Base-by-base conservation (phyloP, 2,888 invertebrate species). In the Drosophila affinis region DNA sequence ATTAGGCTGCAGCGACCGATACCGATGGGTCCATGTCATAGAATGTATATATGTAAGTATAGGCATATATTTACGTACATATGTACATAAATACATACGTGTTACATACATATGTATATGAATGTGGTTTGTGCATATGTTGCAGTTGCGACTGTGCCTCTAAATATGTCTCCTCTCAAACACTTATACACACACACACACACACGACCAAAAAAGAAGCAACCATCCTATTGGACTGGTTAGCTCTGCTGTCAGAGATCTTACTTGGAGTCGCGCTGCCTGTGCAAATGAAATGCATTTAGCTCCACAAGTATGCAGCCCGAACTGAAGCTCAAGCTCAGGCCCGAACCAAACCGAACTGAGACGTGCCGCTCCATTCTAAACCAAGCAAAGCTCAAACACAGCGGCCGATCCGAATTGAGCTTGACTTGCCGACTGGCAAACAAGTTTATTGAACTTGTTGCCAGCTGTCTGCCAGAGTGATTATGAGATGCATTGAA, bases 361-460 rank as follows among this genome's bases (percentile, higher is more conserved):
- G 39, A 39, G 39, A 39, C 14, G n/a, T n/a, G 39, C 2, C n/a
- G 39, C 39, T n/a, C 39, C 39, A 7, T 39, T n/a, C 39, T 7
- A n/a, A 39, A n/a, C 14, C 39, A 52, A 39, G 21, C 54, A 18
- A 52, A 29, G 45, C 52, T 32, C 39, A 27, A 46, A 46, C n/a
- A 49, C 45, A 55, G 48, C 24, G 53, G 49, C 17, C 44, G 24
- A 32, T 24, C 27, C 5, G 45, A 73, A 32, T 49, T 53, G 52
- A 65, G 49, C 56, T 68, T 44, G 55, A 39, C 14, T 39, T 39
- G 72, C 61, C 46, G 69, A 5, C 24, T 24, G 24, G 63, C 61
- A 76, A 83, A 83, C 87, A 70, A 83, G 83, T 83, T 83, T 83
- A 87, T 87, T 83, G 83, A 88, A 83, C 83, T 88, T 83, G 84